Conservation (phyloP, 2,888 invertebrate genomes). For the Steromphala cineraria region DNA sequence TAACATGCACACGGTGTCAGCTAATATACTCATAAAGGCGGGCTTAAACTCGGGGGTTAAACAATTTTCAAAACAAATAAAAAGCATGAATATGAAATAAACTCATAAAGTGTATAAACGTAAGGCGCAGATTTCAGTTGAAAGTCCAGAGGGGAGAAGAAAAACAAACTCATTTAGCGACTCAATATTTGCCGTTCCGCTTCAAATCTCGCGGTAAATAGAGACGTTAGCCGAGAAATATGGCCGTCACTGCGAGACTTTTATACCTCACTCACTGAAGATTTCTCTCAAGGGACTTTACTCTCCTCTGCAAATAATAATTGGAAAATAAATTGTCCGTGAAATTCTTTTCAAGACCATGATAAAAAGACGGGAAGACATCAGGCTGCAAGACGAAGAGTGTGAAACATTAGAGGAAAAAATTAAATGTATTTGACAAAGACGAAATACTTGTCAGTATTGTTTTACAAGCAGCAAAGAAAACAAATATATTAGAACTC, state of each 20-base stretch:
- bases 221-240: not conserved
- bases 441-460: not conserved
- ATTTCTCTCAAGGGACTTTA: not conserved
- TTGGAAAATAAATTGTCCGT: conserved; percentile 3
- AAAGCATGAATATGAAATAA: not conserved
- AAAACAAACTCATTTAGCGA: not conserved
- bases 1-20: no score
- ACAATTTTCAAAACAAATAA: not conserved
- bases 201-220: not conserved
- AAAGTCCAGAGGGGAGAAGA: not conserved
- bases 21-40: no score
- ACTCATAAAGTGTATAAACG: not conserved
- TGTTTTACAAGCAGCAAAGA: not conserved
- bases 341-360: not conserved
- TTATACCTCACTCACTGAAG: not conserved
- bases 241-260: not conserved
- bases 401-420: not conserved
- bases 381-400: not conserved
- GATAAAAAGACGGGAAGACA: not conserved
- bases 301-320: not conserved
- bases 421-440: not conserved
- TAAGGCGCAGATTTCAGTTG: not conserved
- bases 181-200: not conserved
- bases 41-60: not conserved
- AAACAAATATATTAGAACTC: not conserved